phyloP scores from a whole-genome alignment of 1,140 invertebrate species.

The Lasaia peninsularis region DNA sequence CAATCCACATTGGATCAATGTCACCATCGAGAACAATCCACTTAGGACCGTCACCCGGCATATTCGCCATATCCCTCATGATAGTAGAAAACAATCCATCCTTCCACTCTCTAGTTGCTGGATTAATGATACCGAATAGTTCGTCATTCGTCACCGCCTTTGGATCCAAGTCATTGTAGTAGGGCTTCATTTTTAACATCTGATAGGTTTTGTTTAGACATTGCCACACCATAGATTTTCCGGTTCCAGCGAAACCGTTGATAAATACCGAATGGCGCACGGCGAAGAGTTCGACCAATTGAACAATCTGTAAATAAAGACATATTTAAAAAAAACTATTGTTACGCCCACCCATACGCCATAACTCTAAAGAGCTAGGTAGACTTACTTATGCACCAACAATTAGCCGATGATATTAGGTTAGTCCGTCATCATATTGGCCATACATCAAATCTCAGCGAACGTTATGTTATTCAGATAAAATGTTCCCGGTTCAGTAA shows the following conservation, averaged over 20 bases:
- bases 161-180: slow-evolving; percentile 94
- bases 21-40: slow-evolving; percentile 98
- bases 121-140: slow-evolving; percentile 96
- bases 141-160: slow-evolving; percentile 98
- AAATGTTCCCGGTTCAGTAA: too few relatives aligned
- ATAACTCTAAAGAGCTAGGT: too few relatives aligned
- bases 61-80: slow-evolving; percentile 95
- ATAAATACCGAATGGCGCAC: slow-evolving; percentile 97
- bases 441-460: too few relatives aligned
- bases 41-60: slow-evolving; percentile 90
- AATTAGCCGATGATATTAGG: too few relatives aligned
- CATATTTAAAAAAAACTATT: not conserved
- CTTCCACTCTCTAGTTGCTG: slow-evolving; percentile 96
- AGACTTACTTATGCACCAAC: too few relatives aligned
- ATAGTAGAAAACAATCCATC: slow-evolving; percentile 95
- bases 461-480: too few relatives aligned
- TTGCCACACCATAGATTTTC: slow-evolving; percentile 96
- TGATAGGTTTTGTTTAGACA: slow-evolving; percentile 90
- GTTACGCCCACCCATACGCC: too few relatives aligned
- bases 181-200: slow-evolving; percentile 87
- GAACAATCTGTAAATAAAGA: slow-evolving; percentile 83
- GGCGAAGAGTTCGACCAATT: slow-evolving; percentile 93
- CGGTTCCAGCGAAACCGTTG: slow-evolving; percentile 94
- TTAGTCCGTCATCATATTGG: too few relatives aligned
- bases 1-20: slow-evolving; percentile 98